These are phyloP conservation scores for Agraylea sexmaculata DNA, from an alignment of 1,140 invertebrate genomes.

Conservation along the genomic window DNA sequence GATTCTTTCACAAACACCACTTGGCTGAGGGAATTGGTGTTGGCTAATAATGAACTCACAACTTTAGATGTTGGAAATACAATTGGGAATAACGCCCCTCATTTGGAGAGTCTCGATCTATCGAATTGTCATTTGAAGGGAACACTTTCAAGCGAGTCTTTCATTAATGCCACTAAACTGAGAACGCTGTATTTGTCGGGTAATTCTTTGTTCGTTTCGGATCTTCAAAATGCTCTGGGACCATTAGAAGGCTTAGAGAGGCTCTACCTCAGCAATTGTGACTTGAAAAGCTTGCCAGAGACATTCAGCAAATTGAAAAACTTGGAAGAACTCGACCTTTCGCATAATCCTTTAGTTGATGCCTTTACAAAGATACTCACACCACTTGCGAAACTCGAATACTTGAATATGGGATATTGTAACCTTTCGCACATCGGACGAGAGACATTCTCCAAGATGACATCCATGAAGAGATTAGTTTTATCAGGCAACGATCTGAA, in stretches of 20 bases:
- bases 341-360: conserved; percentile 54
- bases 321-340: conserved; percentile 54
- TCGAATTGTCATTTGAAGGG: conserved; percentile 57
- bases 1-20: conserved; percentile 54
- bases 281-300: conserved; percentile 47
- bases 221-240: conserved; percentile 51
- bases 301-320: conserved; percentile 53
- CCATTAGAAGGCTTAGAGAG: conserved; percentile 52
- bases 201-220: conserved; percentile 54
- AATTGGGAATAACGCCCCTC: conserved; percentile 51
- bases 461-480: conserved; percentile 49
- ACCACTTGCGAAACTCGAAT: conserved; percentile 51
- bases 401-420: conserved; percentile 62
- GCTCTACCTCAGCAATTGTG: conserved; percentile 54
- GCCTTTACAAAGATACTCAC: conserved; percentile 55
- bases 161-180: conserved; percentile 54
- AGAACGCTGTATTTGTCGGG: conserved; percentile 52
- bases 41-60: conserved; percentile 53
- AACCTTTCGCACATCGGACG: conserved; percentile 52
- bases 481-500: conserved; percentile 56
- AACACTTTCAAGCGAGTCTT: conserved; percentile 53
- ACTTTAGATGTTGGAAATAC: conserved; percentile 52
- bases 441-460: conserved; percentile 58
- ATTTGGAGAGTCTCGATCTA: conserved; percentile 54
- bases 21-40: conserved; percentile 49